A percentile compares a stretch with the other conserved stretches of the same genome.
Conservation (phyloP, 2,797 vertebrate genomes). For the Lerista edwardsae region DNA sequence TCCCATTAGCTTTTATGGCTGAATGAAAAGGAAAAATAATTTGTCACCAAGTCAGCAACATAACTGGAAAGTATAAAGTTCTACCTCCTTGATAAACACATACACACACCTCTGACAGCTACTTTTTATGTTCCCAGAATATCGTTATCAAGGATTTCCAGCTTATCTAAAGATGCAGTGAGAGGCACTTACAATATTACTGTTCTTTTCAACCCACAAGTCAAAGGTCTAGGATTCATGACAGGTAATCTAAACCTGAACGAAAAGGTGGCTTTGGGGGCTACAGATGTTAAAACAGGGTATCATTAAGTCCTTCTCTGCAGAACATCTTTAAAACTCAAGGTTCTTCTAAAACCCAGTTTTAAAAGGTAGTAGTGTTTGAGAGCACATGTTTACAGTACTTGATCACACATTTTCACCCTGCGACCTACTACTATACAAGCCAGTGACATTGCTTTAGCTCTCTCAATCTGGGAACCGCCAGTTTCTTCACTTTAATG, state of each 20-base stretch:
- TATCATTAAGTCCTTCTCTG: background rate
- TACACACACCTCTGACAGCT: background rate
- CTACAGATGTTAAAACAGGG: conserved; percentile 27
- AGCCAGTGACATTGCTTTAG: conserved; percentile 12
- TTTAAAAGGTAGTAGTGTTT: background rate
- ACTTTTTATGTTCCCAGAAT: background rate
- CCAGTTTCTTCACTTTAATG: conserved; percentile 3
- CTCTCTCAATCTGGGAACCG: background rate
- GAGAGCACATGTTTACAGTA: background rate
- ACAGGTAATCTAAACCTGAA: conserved; percentile 28
- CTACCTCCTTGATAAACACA: conserved; percentile 53
- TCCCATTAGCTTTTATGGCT: conserved; percentile 27
- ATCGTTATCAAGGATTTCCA: background rate
- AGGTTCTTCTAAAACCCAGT: background rate
- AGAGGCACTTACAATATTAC: background rate
- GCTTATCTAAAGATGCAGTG: background rate
- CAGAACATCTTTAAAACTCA: background rate
- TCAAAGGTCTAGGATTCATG: conserved; percentile 22
- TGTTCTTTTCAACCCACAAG: conserved; percentile 37
- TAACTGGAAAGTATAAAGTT: conserved; percentile 42
- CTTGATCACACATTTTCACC: background rate
- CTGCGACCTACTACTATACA: too few species aligned
- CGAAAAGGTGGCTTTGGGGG: conserved; percentile 11
- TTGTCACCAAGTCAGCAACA: conserved; percentile 47
- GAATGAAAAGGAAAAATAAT: conserved; percentile 21